A percentile compares a stretch with the other conserved stretches of the same genome.
phyloP scores from a whole-genome alignment of 2,113 vertebrate species.

The Copsychus sechellarum region DNA sequence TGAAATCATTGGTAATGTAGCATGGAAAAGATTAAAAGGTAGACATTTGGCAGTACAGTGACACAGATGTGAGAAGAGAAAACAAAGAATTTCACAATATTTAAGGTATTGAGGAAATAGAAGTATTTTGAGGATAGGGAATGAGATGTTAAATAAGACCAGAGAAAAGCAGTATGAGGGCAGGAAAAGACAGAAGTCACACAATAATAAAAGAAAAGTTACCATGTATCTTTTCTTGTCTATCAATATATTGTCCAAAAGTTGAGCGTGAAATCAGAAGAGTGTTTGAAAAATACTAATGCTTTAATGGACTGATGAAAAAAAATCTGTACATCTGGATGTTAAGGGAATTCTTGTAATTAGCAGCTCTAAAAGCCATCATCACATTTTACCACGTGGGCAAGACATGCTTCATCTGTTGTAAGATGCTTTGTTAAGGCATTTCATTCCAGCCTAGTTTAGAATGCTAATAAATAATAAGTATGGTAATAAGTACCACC shows the following conservation, averaged over 20 bases:
- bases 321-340: neutral
- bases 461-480: neutral
- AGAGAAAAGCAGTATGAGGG: neutral
- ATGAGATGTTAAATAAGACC: neutral
- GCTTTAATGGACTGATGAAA: neutral
- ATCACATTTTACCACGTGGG: rapidly evolving
- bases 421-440: neutral
- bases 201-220: neutral
- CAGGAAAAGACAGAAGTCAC: neutral
- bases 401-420: neutral
- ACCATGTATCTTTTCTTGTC: neutral
- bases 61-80: neutral
- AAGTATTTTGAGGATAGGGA: neutral
- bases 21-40: neutral
- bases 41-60: neutral
- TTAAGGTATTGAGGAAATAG: neutral
- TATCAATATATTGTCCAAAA: neutral
- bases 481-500: neutral
- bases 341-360: neutral
- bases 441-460: neutral
- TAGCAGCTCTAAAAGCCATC: neutral
- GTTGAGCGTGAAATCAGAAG: neutral
- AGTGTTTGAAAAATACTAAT: neutral
- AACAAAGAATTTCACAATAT: neutral
- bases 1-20: neutral